A percentile compares a stretch with the other conserved stretches of the same genome.
Conservation (phyloP, 2,888 invertebrate genomes). For the Lymantria monacha region DNA sequence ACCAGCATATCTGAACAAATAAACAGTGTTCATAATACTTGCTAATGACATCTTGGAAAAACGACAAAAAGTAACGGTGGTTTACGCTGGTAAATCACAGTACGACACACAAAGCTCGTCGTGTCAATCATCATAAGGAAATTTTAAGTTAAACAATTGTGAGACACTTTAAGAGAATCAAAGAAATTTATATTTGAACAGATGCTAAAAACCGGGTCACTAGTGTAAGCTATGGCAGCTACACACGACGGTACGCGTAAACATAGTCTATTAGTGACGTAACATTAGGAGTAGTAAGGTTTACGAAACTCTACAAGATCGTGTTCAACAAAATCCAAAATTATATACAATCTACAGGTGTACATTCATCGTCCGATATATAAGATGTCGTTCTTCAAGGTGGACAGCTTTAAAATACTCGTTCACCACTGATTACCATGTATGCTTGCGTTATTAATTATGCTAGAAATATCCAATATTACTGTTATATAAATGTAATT, state of each 20-base stretch:
- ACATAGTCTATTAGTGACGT: constrained; percentile 66
- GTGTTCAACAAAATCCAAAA: constrained; percentile 53
- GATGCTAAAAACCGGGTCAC: constrained; percentile 72
- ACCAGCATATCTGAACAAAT: constrained; percentile 36
- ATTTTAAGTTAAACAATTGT: constrained; percentile 29
- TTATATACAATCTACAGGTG: constrained; percentile 55
- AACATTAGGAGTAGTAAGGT: constrained; percentile 54
- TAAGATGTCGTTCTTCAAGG: constrained; percentile 63
- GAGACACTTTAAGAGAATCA: constrained; percentile 40
- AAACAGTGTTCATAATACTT: constrained; percentile 33
- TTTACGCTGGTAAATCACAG: constrained; percentile 11
- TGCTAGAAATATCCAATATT: constrained; percentile 27
- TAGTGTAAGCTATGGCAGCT: constrained; percentile 62
- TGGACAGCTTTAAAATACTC: constrained; percentile 59
- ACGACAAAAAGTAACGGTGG: constrained; percentile 25
- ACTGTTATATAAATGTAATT: constrained; percentile 21
- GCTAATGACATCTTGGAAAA: constrained; percentile 37
- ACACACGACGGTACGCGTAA: constrained; percentile 62
- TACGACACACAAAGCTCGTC: constrained; percentile 10
- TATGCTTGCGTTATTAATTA: constrained; percentile 28
- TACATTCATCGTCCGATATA: constrained; percentile 47
- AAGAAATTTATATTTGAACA: constrained; percentile 61
- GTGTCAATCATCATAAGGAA: constrained; percentile 27
- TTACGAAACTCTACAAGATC: constrained; percentile 58
- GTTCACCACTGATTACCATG: constrained; percentile 35